phyloP scores from a whole-genome alignment of 2,888 invertebrate species.

The Prosopocoilus inquinatus region DNA sequence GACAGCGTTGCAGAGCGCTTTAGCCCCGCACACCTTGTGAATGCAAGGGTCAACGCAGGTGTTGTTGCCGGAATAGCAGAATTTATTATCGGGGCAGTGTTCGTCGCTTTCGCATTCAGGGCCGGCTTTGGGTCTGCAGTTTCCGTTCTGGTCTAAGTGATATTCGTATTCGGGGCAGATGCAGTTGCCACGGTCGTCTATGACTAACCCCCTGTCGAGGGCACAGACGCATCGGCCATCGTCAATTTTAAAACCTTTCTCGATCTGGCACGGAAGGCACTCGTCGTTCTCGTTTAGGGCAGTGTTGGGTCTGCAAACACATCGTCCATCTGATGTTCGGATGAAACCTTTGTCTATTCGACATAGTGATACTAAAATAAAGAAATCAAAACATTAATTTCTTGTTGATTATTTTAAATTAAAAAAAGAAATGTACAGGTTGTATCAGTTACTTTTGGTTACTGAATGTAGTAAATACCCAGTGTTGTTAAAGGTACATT shows the following conservation, averaged over 20 bases:
- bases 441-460: too few species aligned
- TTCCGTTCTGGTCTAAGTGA: slow-evolving; percentile 58
- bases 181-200: slow-evolving; percentile 75
- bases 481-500: too few species aligned
- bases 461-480: too few species aligned
- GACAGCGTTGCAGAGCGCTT: slow-evolving; percentile 75
- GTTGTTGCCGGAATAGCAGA: slow-evolving; percentile 67
- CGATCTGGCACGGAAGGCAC: slow-evolving; percentile 70
- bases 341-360: slow-evolving; percentile 68
- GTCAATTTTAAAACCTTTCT: slow-evolving; percentile 73
- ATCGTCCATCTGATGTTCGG: slow-evolving; percentile 63
- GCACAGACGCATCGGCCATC: slow-evolving; percentile 82
- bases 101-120: slow-evolving; percentile 66
- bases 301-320: slow-evolving; percentile 74
- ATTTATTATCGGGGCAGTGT: slow-evolving; percentile 75
- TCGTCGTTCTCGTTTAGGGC: slow-evolving; percentile 75
- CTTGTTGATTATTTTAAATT: not conserved
- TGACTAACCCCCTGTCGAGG: slow-evolving; percentile 71
- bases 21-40: slow-evolving; percentile 69
- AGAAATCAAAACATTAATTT: not conserved
- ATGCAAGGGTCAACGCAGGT: slow-evolving; percentile 81
- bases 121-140: slow-evolving; percentile 56
- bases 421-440: not conserved
- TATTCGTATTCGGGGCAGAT: slow-evolving; percentile 72
- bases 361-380: slow-evolving; percentile 57